phyloP scores from a whole-genome alignment of 1,140 invertebrate genomes.

The Cydia amplana region DNA sequence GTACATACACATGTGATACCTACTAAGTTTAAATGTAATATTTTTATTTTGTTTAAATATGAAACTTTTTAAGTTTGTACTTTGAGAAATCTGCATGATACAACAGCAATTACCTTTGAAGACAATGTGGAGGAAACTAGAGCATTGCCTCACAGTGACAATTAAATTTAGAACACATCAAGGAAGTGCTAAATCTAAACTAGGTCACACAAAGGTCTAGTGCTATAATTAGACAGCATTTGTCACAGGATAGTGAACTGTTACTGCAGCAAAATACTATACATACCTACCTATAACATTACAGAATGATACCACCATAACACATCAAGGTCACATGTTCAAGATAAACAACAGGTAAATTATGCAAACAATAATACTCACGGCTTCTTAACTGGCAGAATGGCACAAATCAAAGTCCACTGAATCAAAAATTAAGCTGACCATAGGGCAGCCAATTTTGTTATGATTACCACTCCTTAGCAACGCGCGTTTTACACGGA shows the following conservation, averaged over 20 bases:
- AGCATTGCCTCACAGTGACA: constrained; percentile 49
- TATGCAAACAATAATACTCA: constrained; percentile 38
- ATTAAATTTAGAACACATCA: constrained; percentile 61
- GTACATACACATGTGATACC: background rate
- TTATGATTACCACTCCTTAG: constrained; percentile 57
- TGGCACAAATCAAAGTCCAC: constrained; percentile 37
- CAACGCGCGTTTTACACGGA: constrained; percentile 56
- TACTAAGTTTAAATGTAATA: background rate
- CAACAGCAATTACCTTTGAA: background rate
- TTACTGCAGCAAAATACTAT: constrained; percentile 31
- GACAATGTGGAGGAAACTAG: constrained; percentile 41
- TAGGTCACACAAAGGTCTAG: constrained; percentile 64
- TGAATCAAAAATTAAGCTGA: constrained; percentile 38
- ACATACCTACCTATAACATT: background rate
- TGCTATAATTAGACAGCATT: constrained; percentile 47
- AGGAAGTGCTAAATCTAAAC: constrained; percentile 55
- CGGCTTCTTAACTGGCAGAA: constrained; percentile 21
- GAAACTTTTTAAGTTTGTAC: background rate
- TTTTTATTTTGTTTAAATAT: background rate
- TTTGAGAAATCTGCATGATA: background rate
- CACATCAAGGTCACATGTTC: constrained; percentile 23
- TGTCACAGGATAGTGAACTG: constrained; percentile 23
- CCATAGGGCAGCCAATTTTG: constrained; percentile 44
- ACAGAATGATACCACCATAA: background rate
- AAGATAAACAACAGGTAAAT: constrained; percentile 36